Base-by-base conservation (phyloP, 1,140 invertebrate genomes). In the Sycobia sp. region DNA sequence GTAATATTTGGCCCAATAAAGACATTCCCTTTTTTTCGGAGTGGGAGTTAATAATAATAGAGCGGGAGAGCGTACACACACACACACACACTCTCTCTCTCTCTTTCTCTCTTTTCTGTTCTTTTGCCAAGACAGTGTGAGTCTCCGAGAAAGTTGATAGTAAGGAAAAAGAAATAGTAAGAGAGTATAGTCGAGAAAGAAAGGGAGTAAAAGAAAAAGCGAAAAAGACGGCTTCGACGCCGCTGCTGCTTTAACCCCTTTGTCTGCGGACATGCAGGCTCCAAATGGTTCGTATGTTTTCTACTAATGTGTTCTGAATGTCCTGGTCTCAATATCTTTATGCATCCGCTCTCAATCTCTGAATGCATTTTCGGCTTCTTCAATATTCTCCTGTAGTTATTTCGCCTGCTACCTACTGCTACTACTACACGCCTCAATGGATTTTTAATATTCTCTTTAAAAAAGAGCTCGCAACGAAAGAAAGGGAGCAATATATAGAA, bases 241-340 rank as follows among this genome's bases (percentile, higher is more conserved):
- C 34, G 54, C 50, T 13, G 58, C 36, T 38, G n/a, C 46, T 39
- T 18, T 47, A 62, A 64, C 56, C 63, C 54, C 61, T 66, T 69
- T 67, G 36, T 34, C 49, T 65, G 80, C 80, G 78, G 78, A 80
- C 66, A 82, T 83, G 81, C 79, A 81, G 72, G 77, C 81, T 64
- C 76, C 80, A 66, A 82, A 83, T 76, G 80, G 79, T 81, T 77
- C 70, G 77, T 76, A 72, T 62, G 22, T 8, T 18, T 16, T n/a
- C 10, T 50, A 20, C n/a, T 50, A 13, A 13, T 18, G 20, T 43
- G 22, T 13, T 25, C 34, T 22, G 14, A 4, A 9, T n/a, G 2
- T 20, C 25, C 3, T 2, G 11, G 20, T 0, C n/a, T n/a, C 47
- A n/a, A 16, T n/a, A 13, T 34, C 11, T 27, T 16, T 49, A 13